Base-by-base conservation (phyloP, 2,113 vertebrate species). In the Acrocephalus kingi region DNA sequence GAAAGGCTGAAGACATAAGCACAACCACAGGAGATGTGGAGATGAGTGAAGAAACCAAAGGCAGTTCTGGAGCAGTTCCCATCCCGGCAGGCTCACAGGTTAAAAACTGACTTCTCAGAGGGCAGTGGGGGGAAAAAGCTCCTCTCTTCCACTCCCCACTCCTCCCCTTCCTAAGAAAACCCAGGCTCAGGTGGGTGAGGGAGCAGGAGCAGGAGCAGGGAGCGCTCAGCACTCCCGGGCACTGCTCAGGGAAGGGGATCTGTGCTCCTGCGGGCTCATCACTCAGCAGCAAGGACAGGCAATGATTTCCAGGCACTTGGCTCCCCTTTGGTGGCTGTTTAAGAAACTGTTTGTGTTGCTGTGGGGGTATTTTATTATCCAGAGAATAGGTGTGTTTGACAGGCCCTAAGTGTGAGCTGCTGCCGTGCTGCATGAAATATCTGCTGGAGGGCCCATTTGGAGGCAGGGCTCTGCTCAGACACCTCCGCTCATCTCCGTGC, bases 381-480 rank as follows among this genome's bases (percentile, higher is more conserved):
- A 62, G 82, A 74, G 92, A 74, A 80, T 6, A 67, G 87, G 63
- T 61, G 49, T 55, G 24, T 76, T 63, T 94, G 95, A 93, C 90
- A 95, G 69, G 84, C 68, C 75, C 75, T 45, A 55, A 83, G 56
- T 22, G 49, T 35, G 85, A 84, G 76, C 27, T 86, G 92, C 85
- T 90, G 67, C 67, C 76, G 54, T 76, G 86, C 86, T 48, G 55
- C 48, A 8, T 68, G 90, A 61, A 64, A 64, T 49, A 84, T 30
- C 75, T 84, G 94, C 95, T 33, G 90, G 63, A 58, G 39, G 84
- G 9, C 33, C 82, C 52, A 12, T 35, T 27, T 37, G 48, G 79
- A 80, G 83, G 63, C 78, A 63, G 59, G 24, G 84, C 35, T 83
- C 51, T 37, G 77, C 94, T 79, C 20, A 30, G 89, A 31, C 84